Evolutionary conservation across 2,113 vertebrate genomes (phyloP), one percentile per base, ranked within the genome.

Genomic region (Oreochromis tanganicae): DNA sequence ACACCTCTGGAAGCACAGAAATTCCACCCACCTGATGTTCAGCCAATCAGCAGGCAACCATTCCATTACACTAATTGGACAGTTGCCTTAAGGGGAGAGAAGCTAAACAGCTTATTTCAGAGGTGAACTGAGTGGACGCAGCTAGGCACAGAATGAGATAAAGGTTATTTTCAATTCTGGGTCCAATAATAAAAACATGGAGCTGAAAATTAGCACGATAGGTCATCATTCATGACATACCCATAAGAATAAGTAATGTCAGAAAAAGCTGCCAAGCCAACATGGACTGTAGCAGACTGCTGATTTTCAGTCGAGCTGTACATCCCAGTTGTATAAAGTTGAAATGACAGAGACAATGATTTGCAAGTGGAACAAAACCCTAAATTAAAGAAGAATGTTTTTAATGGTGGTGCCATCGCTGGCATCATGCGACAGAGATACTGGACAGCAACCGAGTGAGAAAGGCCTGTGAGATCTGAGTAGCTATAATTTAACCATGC

Each of bases 331-430:
- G 89, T 84, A 80, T 88, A 87, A 92, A 90, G 81, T 81, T 43
- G 9, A 24, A 85, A 82, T 48, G 89, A 91, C 80, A 90, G 66
- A 79, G 41, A 75, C 32, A 11, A 75, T 92, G 91, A 95, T 95
- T 93, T 95, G 87, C 89, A 85, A 94, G 83, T 84, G 89, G 94
- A 95, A 94, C 91, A 90, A 94, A 95, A 59, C 43, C 36, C 50
- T 91, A 83, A 90, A 91, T 93, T 88, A 88, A 50, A 50, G 63
- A 81, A 79, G 89, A 89, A 90, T 54, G 84, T 90, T 88, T 93
- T 87, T 89, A 87, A 89, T 66, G 68, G 78, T 36, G 50, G 63
- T 34, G 85, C 66, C 83, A 86, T 84, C 52, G 29, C 36, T 27
- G 68, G 63, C 56, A 88, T 80, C 57, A 63, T 68, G 16, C 38